Percentiles rank a stretch among this genome's conserved stretches.
Conservation (phyloP, 2,888 invertebrate genomes). For the Athalia circularis region DNA sequence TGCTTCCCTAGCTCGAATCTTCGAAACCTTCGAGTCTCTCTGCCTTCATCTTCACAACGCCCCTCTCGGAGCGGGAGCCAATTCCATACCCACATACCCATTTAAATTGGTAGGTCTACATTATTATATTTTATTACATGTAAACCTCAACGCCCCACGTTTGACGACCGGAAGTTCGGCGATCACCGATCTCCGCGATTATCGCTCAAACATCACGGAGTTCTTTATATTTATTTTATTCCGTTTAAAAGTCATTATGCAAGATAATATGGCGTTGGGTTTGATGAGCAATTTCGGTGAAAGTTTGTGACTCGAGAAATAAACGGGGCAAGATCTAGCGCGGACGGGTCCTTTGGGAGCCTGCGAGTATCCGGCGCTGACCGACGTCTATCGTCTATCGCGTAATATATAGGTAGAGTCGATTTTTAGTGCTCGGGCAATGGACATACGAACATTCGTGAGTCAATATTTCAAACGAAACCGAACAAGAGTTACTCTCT, state of each 20-base stretch:
- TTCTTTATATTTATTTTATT: no score
- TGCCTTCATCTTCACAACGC: not conserved
- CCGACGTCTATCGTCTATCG: not conserved
- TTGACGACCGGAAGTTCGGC: no score
- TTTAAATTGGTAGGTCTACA: not conserved
- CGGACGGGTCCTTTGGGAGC: conserved; percentile 8
- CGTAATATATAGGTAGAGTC: not conserved
- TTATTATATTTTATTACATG: no score
- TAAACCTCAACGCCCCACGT: no score
- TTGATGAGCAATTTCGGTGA: conserved; percentile 30
- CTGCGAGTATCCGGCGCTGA: conserved; percentile 24
- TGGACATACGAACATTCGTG: conserved; percentile 12
- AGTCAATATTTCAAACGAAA: conserved; percentile 31
- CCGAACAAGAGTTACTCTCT: no score
- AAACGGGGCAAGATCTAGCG: not conserved
- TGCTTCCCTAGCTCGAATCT: not conserved
- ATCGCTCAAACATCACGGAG: no score
- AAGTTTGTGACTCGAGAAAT: conserved; percentile 15
- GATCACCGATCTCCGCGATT: no score
- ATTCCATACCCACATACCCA: not conserved
- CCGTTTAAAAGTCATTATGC: not conserved
- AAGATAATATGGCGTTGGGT: conserved; percentile 36
- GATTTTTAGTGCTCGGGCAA: not conserved
- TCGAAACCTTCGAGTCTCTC: conserved; percentile 2
- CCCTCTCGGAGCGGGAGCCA: not conserved